Base-by-base conservation (phyloP, 2,113 vertebrate species). In the Fulmarus glacialis region DNA sequence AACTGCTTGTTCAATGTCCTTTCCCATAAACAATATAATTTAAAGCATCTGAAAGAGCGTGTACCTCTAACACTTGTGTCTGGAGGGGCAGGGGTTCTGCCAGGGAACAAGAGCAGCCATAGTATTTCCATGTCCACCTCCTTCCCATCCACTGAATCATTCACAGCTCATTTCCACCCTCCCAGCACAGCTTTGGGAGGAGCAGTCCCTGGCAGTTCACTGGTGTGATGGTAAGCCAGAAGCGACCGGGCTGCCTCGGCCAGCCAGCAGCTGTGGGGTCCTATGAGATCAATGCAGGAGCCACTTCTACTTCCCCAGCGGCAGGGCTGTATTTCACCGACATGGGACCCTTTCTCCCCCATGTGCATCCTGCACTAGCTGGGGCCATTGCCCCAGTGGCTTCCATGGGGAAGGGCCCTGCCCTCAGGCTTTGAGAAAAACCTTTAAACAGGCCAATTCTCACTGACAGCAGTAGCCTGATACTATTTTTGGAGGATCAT, bases 341-440 rank as follows among this genome's bases (percentile, higher is more conserved):
- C 21, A 5, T 0, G 4, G 17, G 20, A 68, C 19, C 21, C 47
- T 34, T 48, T 27, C 19, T 80, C 12, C 26, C 27, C 29, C 4
- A 6, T 0, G 5, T 1, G 1, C 29, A 47, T 5, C 71, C 81
- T 6, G 20, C 40, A 29, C 8, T 7, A 32, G 32, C 1, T 34
- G 15, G 11, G 14, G 32, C 8, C 42, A 8, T 4, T 50, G 23
- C 10, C 11, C 22, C 60, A 23, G 20, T 2, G 38, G n/a, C 43
- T 59, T 45, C n/a, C 32, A 29, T 22, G 9, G 3, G 5, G 23
- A 79, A 77, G 38, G 11, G 20, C 5, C 5, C 13, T n/a, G 29
- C 59, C 27, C 82, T 43, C 43, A 53, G 52, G 42, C 38, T 82
- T 45, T 52, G 21, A 30, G 34, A 38, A 38, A 48, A 60, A 5